A percentile compares a stretch with the other conserved stretches of the same genome.
Conservation (phyloP, 2,888 invertebrate genomes). For the Sabatieria punctata region DNA sequence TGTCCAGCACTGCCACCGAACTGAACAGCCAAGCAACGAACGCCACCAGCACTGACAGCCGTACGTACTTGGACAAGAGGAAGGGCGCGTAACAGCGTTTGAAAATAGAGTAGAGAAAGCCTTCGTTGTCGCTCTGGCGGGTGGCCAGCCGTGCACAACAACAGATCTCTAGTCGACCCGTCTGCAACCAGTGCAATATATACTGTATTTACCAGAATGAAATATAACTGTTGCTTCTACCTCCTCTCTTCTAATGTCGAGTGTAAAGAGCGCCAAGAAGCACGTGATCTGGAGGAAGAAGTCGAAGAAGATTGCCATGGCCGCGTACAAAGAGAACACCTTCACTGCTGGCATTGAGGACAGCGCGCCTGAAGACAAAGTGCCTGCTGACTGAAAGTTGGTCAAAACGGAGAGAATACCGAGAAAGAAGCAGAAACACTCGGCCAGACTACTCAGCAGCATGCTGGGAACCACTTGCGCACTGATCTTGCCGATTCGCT, state of each 20-base stretch:
- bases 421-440: slow-evolving; percentile 87
- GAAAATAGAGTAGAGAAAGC: slow-evolving; percentile 66
- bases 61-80: slow-evolving; percentile 30
- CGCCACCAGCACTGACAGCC: slow-evolving; percentile 33
- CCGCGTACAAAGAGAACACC: slow-evolving; percentile 91
- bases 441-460: slow-evolving; percentile 78
- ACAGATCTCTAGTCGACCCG: slow-evolving; percentile 56
- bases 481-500: slow-evolving; percentile 73
- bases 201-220: too few species aligned
- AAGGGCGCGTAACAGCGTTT: slow-evolving; percentile 51
- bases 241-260: slow-evolving; percentile 64
- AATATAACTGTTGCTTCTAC: too few species aligned
- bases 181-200: too few species aligned
- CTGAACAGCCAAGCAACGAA: slow-evolving; percentile 82
- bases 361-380: slow-evolving; percentile 53
- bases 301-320: slow-evolving; percentile 78
- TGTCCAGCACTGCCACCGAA: slow-evolving; percentile 69
- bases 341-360: slow-evolving; percentile 95
- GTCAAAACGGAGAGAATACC: slow-evolving; percentile 38
- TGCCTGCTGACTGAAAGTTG: too few species aligned
- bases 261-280: slow-evolving; percentile 73
- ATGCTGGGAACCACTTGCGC: slow-evolving; percentile 93
- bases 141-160: slow-evolving; percentile 52
- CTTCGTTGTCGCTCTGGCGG: slow-evolving; percentile 32
- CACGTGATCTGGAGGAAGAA: slow-evolving; percentile 88